Base-by-base conservation (phyloP, 2,888 invertebrate species). In the Dromius quadrimaculatus region DNA sequence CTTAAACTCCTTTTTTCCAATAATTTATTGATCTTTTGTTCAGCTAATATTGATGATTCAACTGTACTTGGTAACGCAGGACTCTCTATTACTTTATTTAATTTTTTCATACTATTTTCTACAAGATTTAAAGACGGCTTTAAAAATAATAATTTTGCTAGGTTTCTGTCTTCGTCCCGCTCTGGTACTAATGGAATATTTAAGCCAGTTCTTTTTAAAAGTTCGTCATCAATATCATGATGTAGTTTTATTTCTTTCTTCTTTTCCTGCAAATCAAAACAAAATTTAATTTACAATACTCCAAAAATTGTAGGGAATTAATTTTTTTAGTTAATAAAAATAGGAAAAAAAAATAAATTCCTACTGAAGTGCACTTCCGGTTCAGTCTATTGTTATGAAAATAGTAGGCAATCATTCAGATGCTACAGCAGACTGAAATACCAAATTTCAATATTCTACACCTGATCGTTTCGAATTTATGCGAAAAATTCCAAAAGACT, bases 101-200 rank as follows among this genome's bases (percentile, higher is more conserved):
- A 76, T 2, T 78, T 73, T 20, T 74, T 62, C 62, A 80, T 79
- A 1, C 78, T 78, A 72, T 84, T 85, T 77, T 90, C 89, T 61
- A 85, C 83, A 34, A 89, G 86, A 81, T 88, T 87, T 78, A 83
- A 85, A 9, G 86, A 82, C 0, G 91, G 89, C 77, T 88, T 87
- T 2, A 92, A 82, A 68, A 89, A 87, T 73, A 94, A 86, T 2
- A 96, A 84, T 0, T 90, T 86, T 0, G 97, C 97, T 82, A 94
- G 84, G 79, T 89, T 89, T 63, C 87, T 86, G 79, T 97, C 97
- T 71, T 94, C 92, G 63, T 90, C 89, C 15, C 85, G 86, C 82
- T 97, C 97, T 0, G 91, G 89, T 0, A 96, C 83, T 2, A 97
- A 84, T 5, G 87, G 84, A 41, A 97, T 92, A 76, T 91, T 88